These are phyloP conservation scores for Paracyprichromis sp. DNA, from an alignment of 2,113 vertebrate species.

Conservation along the genomic window DNA sequence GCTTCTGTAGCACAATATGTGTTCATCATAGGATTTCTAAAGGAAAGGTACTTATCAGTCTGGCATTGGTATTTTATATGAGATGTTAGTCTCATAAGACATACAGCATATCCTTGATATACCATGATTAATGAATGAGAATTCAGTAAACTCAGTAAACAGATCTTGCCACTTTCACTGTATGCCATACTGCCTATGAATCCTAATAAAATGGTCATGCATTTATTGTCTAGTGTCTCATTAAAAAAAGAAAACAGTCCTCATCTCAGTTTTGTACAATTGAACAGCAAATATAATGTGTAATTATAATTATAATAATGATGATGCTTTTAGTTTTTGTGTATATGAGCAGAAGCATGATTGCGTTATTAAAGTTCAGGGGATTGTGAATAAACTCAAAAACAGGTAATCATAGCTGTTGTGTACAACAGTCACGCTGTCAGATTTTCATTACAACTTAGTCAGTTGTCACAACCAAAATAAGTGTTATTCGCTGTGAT, in stretches of 20 bases:
- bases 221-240: not conserved
- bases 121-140: not conserved
- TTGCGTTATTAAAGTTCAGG: not conserved
- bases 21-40: not conserved
- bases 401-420: not conserved
- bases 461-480: not conserved
- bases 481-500: not conserved
- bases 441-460: not conserved
- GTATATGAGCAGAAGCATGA: not conserved
- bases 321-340: not conserved
- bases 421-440: not conserved
- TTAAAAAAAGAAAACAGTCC: not conserved
- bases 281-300: not conserved
- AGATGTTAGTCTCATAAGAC: not conserved
- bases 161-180: not conserved
- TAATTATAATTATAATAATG: not conserved
- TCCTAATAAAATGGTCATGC: not conserved
- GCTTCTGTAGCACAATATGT: not conserved
- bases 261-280: not conserved
- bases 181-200: not conserved
- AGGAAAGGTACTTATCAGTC: not conserved
- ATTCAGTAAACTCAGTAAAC: not conserved
- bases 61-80: not conserved
- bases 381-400: not conserved
- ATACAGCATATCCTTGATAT: not conserved